These are phyloP conservation scores for Holothuria scabra DNA, from an alignment of 53 echinoderm and acorn worm genomes.

Conservation along the genomic window DNA sequence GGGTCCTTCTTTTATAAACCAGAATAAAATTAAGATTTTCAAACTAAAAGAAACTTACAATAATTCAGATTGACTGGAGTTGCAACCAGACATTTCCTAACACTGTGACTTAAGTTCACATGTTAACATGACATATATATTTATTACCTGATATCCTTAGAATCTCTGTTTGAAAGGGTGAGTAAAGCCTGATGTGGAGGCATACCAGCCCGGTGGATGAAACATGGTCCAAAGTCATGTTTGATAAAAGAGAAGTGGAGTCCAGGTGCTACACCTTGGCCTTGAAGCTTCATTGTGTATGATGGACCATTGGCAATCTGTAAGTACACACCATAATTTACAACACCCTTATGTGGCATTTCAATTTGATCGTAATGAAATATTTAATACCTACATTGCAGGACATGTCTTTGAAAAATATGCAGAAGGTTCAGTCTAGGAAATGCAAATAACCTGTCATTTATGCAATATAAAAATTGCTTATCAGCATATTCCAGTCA, in stretches of 20 bases:
- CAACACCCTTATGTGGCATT: too few relatives aligned
- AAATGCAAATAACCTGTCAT: too few relatives aligned
- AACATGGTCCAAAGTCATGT: constrained; percentile 98
- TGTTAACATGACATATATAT: neutral
- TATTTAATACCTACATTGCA: too few relatives aligned
- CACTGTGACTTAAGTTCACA: too few relatives aligned
- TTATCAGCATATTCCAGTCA: too few relatives aligned
- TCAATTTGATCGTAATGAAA: too few relatives aligned
- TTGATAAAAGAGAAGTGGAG: constrained; percentile 93
- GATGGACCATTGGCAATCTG: constrained; percentile 96
- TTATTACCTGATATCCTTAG: constrained; percentile 86
- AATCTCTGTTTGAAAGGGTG: constrained; percentile 87
- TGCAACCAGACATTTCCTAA: neutral
- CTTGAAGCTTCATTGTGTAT: constrained; percentile 78
- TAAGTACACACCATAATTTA: neutral
- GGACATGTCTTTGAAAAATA: too few relatives aligned
- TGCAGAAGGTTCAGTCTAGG: too few relatives aligned
- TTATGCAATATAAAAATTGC: too few relatives aligned
- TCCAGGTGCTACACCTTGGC: constrained; percentile 90
- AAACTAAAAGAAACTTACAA: too few relatives aligned
- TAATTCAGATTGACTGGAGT: neutral
- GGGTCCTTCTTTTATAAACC: too few relatives aligned
- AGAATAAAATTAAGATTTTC: too few relatives aligned
- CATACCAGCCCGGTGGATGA: constrained; percentile 99
- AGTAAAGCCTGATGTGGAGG: constrained; percentile 76